These are phyloP conservation scores for Acleris sparsana DNA, from an alignment of 2,888 invertebrate genomes.

Conservation along the genomic window DNA sequence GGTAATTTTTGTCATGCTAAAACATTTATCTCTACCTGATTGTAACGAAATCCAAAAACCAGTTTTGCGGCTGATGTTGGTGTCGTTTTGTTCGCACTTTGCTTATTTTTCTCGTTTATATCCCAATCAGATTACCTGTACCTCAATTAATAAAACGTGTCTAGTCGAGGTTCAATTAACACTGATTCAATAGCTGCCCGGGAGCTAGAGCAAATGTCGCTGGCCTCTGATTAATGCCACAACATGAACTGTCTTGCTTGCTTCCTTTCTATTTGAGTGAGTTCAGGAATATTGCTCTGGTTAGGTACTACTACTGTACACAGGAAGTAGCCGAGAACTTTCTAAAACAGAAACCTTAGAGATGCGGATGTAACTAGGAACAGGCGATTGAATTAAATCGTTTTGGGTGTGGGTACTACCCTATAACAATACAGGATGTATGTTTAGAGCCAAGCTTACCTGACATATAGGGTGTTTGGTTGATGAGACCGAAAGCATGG, in stretches of 20 bases:
- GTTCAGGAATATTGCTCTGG: slow-evolving; percentile 24
- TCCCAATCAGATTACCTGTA: background rate
- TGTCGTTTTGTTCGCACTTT: too few species aligned
- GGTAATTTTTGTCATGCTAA: too few species aligned
- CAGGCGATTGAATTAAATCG: background rate
- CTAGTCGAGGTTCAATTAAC: slow-evolving; percentile 21
- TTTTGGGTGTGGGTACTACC: too few species aligned
- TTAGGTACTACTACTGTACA: background rate
- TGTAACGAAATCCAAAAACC: too few species aligned
- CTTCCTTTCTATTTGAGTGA: slow-evolving; percentile 32
- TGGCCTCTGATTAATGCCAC: slow-evolving; percentile 63
- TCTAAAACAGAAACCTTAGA: background rate
- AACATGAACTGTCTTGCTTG: slow-evolving; percentile 50
- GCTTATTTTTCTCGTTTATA: too few species aligned
- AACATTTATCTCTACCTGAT: too few species aligned
- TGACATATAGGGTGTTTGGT: too few species aligned
- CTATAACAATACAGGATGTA: background rate
- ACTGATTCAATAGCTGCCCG: slow-evolving; percentile 27
- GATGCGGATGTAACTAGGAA: background rate
- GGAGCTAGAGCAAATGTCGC: slow-evolving; percentile 21
- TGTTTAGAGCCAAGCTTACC: too few species aligned
- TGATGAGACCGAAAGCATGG: too few species aligned
- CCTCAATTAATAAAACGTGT: slow-evolving; percentile 27
- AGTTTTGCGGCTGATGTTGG: too few species aligned
- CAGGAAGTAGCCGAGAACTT: background rate